Conservation (phyloP, 1,140 invertebrate species). For the Solenopsis invicta region DNA sequence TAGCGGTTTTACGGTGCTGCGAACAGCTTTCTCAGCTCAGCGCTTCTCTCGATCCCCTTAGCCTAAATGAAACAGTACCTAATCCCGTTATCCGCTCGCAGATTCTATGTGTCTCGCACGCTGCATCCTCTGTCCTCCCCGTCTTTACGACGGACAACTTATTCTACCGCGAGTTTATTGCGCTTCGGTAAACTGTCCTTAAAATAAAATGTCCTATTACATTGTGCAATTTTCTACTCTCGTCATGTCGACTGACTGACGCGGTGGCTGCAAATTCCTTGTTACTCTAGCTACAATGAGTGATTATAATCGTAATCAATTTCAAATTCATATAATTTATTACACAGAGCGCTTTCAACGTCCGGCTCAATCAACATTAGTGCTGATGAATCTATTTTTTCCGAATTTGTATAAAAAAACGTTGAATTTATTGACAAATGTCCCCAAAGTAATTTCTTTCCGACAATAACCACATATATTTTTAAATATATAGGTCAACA, state of each 20-base stretch:
- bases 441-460: background rate
- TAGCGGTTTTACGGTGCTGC: conserved; percentile 31
- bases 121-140: background rate
- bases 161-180: conserved; percentile 23
- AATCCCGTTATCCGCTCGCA: conserved; percentile 49
- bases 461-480: background rate
- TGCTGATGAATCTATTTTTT: background rate
- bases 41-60: conserved; percentile 47
- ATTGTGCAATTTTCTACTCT: background rate
- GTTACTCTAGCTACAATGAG: conserved; percentile 10
- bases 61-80: conserved; percentile 57
- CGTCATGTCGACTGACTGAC: background rate
- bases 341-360: background rate
- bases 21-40: conserved; percentile 37
- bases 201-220: background rate
- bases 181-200: background rate
- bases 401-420: background rate
- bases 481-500: background rate
- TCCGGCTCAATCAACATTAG: conserved; percentile 17
- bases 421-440: background rate
- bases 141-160: background rate
- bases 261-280: background rate
- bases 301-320: conserved; percentile 13
- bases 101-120: conserved; percentile 25
- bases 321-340: background rate